phyloP scores from a whole-genome alignment of 2,888 invertebrate species.

The Orthonevra nobilis region DNA sequence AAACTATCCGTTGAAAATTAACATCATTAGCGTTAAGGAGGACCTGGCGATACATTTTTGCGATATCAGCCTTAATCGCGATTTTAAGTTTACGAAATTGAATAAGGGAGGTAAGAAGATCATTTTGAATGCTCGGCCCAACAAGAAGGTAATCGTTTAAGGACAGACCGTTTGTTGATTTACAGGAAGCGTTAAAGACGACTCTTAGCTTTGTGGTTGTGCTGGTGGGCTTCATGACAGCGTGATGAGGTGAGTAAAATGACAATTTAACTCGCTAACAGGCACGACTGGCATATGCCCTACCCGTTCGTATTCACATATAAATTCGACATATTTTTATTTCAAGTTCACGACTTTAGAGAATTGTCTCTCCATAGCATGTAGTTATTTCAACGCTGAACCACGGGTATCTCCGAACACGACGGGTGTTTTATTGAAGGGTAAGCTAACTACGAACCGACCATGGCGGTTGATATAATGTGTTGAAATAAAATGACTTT shows the following conservation, averaged over 20 bases:
- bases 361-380: conserved; percentile 4
- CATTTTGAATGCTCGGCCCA: conserved; percentile 14
- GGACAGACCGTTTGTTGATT: conserved; percentile 10
- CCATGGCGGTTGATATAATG: background rate
- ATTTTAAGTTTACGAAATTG: conserved; percentile 22
- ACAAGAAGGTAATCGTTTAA: conserved; percentile 17
- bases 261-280: background rate
- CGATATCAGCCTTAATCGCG: conserved; percentile 25
- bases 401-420: background rate
- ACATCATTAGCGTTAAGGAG: conserved; percentile 2
- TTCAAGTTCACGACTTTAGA: background rate
- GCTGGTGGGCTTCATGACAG: background rate
- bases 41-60: conserved; percentile 24
- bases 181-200: conserved; percentile 9
- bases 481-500: background rate
- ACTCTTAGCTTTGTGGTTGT: conserved; percentile 4
- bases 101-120: background rate
- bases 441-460: background rate
- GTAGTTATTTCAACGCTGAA: background rate
- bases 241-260: conserved; percentile 17
- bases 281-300: conserved; percentile 2
- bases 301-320: conserved; percentile 1
- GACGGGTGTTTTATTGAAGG: background rate
- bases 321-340: background rate
- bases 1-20: conserved; percentile 27